Evolutionary conservation across 2,888 invertebrate genomes (phyloP).

Genomic region (Scelioninae gen. 1): DNA sequence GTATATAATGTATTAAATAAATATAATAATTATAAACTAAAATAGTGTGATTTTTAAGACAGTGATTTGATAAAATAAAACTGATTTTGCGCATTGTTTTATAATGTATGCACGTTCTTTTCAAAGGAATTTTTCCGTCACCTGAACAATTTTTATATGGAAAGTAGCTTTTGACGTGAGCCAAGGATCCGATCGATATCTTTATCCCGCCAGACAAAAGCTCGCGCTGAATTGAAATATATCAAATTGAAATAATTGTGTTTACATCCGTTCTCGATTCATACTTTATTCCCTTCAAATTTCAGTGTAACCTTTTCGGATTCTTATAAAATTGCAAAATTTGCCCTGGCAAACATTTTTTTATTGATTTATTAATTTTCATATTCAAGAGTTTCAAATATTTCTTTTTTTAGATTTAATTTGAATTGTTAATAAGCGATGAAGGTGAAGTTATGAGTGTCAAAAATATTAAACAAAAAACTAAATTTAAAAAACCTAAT

Average conservation of each 20-base stretch:
- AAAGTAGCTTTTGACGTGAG: constrained; percentile 50
- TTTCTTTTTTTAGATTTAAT: not conserved
- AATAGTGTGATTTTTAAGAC: no score
- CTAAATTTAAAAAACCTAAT: no score
- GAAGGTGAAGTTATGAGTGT: no score
- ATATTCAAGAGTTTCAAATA: not conserved
- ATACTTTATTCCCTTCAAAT: constrained; percentile 4
- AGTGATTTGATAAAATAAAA: not conserved
- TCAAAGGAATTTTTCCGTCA: constrained; percentile 28
- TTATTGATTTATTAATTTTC: not conserved
- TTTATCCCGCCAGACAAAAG: constrained; percentile 26
- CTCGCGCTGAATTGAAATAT: constrained; percentile 5
- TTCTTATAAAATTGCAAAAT: not conserved
- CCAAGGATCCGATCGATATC: constrained; percentile 35
- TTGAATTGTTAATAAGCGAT: not conserved
- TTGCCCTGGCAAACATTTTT: not conserved
- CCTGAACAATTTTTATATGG: constrained; percentile 35
- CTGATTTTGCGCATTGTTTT: constrained; percentile 12
- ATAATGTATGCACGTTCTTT: constrained; percentile 17
- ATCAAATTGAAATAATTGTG: constrained; percentile 30
- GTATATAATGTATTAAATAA: no score
- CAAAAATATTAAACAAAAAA: no score
- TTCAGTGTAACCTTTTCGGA: constrained; percentile 2
- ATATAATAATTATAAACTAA: no score
- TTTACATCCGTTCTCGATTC: not conserved